Evolutionary conservation across 64 coral and sea anemone species (phyloP), one percentile per base, ranked within the genome.

Genomic region (Dendrophyllia cribrosa): DNA sequence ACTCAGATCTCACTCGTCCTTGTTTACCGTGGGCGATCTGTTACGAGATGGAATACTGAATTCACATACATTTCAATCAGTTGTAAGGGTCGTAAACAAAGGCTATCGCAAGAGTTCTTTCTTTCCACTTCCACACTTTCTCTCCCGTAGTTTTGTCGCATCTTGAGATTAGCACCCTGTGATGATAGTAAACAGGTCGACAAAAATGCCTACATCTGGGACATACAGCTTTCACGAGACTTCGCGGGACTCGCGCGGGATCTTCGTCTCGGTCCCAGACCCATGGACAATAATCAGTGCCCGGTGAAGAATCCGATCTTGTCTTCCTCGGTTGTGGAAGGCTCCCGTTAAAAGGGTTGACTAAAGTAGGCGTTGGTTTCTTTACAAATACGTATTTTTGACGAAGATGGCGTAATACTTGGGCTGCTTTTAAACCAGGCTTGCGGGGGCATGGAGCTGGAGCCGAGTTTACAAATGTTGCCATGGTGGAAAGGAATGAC

Each of bases 61-160:
- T 34, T 34, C 34, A 34, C 34, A 34, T 34, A 34, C 34, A 34
- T 56, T 56, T 5, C 12, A 20, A 64, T 74, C 15, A 74, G 9
- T 43, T 47, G 14, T 82, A 84, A 49, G 80, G 80, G 46, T 84
- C 80, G 45, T 84, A 84, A 17, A 84, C 80, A 24, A 12, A 84
- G 5, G 80, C 60, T 49, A 84, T 22, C 4, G 44, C 61, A 67
- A 84, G 45, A 10, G 10, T 51, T 67, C 17, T 84, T 51, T 84
- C 17, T 23, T 67, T 84, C 80, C 80, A 84, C 49, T 68, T 84
- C 80, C 80, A 84, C 62, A 84, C 80, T 20, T 68, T 52, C 1
- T 84, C 43, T 51, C 80, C 80, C 19, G 80, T 84, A 5, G 60
- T 84, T 68, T 66, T 84, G 62, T 84, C 80, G 11, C 80, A 84